Conservation (phyloP, 2,888 invertebrate species). For the Chelonus formosanus region DNA sequence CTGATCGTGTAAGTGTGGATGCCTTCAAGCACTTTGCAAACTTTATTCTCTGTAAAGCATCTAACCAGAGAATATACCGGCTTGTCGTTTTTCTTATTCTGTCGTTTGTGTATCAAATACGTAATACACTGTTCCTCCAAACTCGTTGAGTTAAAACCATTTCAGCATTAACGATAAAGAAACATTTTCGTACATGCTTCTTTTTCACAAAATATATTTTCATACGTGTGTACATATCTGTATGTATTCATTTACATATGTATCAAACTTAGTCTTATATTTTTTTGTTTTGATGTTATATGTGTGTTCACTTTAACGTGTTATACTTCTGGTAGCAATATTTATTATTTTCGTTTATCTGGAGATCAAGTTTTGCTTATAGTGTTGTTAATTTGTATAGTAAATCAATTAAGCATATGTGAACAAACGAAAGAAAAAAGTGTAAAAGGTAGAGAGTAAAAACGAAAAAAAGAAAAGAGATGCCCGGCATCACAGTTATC, state of each 20-base stretch:
- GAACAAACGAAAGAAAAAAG: neutral
- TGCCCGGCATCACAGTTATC: constrained; percentile 38
- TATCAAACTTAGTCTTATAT: too few species aligned
- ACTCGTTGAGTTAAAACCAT: neutral
- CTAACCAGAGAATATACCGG: constrained; percentile 2
- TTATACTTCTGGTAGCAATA: too few species aligned
- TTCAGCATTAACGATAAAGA: too few species aligned
- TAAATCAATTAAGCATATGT: neutral
- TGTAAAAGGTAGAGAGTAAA: neutral
- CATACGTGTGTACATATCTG: too few species aligned
- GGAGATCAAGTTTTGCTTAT: too few species aligned
- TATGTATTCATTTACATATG: too few species aligned
- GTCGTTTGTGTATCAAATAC: neutral
- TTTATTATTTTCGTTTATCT: too few species aligned
- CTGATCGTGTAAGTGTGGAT: constrained; percentile 34
- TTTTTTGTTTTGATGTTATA: too few species aligned
- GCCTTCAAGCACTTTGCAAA: constrained; percentile 25
- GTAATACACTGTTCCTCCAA: neutral
- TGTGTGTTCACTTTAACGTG: too few species aligned
- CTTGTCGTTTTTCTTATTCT: constrained; percentile 2
- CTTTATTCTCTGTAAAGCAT: constrained; percentile 13
- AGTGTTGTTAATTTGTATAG: too few species aligned
- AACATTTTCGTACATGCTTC: too few species aligned
- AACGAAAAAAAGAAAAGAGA: constrained; percentile 29
- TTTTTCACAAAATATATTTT: too few species aligned